These are phyloP conservation scores for Crotalus viridis DNA, from an alignment of 2,113 vertebrate genomes.

Conservation along the genomic window DNA sequence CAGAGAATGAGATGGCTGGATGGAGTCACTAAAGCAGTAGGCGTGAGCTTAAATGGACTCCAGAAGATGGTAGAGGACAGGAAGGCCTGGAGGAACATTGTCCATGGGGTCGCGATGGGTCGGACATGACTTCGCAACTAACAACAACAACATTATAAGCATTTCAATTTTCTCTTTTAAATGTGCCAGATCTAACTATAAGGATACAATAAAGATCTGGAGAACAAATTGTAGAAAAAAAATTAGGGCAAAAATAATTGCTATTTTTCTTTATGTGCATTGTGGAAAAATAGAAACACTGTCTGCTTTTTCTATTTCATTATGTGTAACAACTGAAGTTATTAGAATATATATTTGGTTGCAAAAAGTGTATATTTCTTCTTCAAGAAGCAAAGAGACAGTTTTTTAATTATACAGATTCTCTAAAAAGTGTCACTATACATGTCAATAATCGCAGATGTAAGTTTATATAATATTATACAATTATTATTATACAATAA, in stretches of 20 bases:
- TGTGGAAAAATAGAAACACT: background rate
- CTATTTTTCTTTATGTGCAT: background rate
- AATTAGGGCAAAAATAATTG: background rate
- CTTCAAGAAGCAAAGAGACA: background rate
- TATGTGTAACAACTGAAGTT: background rate
- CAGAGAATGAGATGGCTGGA: too few relatives aligned
- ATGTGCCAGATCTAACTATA: background rate
- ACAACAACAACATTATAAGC: rapidly evolving
- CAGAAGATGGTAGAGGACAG: too few relatives aligned
- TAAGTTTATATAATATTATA: too few relatives aligned
- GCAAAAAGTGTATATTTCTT: background rate
- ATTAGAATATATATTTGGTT: background rate
- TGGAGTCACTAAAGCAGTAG: too few relatives aligned
- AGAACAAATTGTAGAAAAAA: background rate
- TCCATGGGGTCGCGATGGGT: too few relatives aligned
- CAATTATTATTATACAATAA: background rate
- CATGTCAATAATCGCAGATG: background rate
- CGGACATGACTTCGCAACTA: too few relatives aligned
- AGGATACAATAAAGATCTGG: background rate
- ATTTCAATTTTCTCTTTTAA: background rate
- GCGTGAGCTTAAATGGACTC: too few relatives aligned
- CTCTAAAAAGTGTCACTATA: background rate
- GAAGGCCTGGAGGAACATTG: too few relatives aligned
- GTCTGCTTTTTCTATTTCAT: background rate
- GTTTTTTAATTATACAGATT: background rate